Conservation (phyloP, 1,140 invertebrate genomes). For the Temnothorax nylanderi region DNA sequence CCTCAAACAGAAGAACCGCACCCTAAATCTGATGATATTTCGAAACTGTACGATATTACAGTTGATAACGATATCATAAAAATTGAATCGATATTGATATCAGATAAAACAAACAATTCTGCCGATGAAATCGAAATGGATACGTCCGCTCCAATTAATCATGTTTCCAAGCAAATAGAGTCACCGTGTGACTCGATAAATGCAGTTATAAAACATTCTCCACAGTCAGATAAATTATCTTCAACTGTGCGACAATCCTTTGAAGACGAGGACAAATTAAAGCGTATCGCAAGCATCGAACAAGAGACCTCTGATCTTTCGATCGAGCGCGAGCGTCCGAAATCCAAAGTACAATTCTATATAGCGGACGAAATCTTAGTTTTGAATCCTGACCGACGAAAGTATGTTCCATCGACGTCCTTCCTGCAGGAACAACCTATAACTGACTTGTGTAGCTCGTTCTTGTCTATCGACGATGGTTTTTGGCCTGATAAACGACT, state of each 20-base stretch:
- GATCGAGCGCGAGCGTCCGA: slow-evolving; percentile 40
- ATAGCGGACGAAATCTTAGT: slow-evolving; percentile 80
- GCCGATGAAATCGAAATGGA: background rate
- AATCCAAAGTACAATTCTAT: slow-evolving; percentile 80
- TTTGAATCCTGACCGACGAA: slow-evolving; percentile 71
- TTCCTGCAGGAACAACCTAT: slow-evolving; percentile 55
- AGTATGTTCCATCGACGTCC: background rate
- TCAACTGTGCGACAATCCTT: background rate
- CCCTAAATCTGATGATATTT: background rate
- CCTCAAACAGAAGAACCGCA: slow-evolving; percentile 23
- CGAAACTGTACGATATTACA: background rate
- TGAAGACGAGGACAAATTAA: slow-evolving; percentile 46
- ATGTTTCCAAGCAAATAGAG: background rate
- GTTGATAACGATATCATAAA: background rate
- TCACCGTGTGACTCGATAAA: slow-evolving; percentile 53
- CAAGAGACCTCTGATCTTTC: slow-evolving; percentile 18
- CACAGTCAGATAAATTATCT: slow-evolving; percentile 13
- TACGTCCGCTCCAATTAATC: background rate
- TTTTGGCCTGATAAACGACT: slow-evolving; percentile 88
- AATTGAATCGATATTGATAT: background rate
- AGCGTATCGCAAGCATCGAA: slow-evolving; percentile 19
- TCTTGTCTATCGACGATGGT: slow-evolving; percentile 83
- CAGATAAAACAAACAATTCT: background rate
- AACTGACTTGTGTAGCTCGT: slow-evolving; percentile 53
- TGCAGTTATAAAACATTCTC: slow-evolving; percentile 13